phyloP scores from a whole-genome alignment of 1,140 invertebrate genomes.

The Habropoda laboriosa region DNA sequence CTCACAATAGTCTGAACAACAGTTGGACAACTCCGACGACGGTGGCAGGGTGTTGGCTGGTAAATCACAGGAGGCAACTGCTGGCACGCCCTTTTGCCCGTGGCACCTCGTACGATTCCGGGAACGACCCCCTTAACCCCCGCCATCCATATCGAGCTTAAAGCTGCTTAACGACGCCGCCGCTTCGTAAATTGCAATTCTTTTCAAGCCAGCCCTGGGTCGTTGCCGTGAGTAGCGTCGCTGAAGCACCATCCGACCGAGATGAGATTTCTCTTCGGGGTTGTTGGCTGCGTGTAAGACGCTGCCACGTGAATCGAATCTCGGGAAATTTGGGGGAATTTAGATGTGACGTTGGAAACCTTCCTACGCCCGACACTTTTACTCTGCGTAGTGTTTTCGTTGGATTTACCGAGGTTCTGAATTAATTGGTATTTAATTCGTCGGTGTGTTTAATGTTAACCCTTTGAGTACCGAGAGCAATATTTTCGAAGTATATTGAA shows the following conservation, averaged over 20 bases:
- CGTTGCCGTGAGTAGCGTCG: neutral
- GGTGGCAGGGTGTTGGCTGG: slow-evolving; percentile 19
- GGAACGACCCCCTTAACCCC: slow-evolving; percentile 51
- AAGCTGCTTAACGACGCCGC: slow-evolving; percentile 73
- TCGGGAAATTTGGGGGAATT: slow-evolving; percentile 30
- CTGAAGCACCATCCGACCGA: slow-evolving; percentile 22
- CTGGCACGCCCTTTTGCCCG: slow-evolving; percentile 36
- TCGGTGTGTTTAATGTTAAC: too few species aligned
- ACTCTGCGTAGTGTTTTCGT: too few species aligned
- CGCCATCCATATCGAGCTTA: slow-evolving; percentile 74
- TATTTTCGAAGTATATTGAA: too few species aligned
- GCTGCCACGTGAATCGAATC: neutral
- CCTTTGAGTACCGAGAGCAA: too few species aligned
- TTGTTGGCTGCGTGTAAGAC: slow-evolving; percentile 7
- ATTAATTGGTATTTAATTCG: too few species aligned
- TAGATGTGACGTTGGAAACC: neutral
- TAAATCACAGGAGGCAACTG: slow-evolving; percentile 56
- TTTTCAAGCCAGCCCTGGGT: slow-evolving; percentile 21
- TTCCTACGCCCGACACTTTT: neutral
- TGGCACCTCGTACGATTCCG: slow-evolving; percentile 53
- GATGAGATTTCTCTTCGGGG: slow-evolving; percentile 57
- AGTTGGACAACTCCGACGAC: slow-evolving; percentile 55
- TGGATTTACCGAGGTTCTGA: too few species aligned
- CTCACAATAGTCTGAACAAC: slow-evolving; percentile 50
- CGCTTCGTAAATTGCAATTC: slow-evolving; percentile 74